These are phyloP conservation scores for Aphelinus atriplicis DNA, from an alignment of 1,140 invertebrate genomes.

Conservation along the genomic window DNA sequence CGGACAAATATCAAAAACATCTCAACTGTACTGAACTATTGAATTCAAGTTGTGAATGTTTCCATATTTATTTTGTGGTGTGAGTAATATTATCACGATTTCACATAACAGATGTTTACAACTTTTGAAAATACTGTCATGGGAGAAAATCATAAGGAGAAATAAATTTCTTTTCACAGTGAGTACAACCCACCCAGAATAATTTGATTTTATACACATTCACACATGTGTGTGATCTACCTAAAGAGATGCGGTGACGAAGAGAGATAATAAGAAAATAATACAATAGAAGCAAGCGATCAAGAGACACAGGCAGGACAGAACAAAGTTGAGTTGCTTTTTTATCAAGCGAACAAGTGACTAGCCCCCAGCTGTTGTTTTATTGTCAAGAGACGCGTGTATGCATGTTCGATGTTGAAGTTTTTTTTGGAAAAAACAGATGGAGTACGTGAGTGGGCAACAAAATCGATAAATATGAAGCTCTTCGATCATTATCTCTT, in stretches of 20 bases:
- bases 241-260: slow-evolving; percentile 12
- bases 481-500: too few relatives aligned
- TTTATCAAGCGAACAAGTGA: slow-evolving; percentile 23
- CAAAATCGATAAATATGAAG: neutral
- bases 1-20: too few relatives aligned
- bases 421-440: neutral
- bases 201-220: slow-evolving; percentile 6
- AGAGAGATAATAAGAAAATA: slow-evolving; percentile 17
- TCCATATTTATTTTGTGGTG: too few relatives aligned
- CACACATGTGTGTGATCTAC: neutral
- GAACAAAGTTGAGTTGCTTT: slow-evolving; percentile 41
- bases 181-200: neutral
- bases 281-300: slow-evolving; percentile 51
- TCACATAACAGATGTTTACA: too few relatives aligned
- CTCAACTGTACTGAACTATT: too few relatives aligned
- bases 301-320: slow-evolving; percentile 51
- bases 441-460: slow-evolving; percentile 1
- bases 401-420: neutral
- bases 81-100: too few relatives aligned
- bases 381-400: slow-evolving; percentile 9
- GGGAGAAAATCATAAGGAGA: too few relatives aligned
- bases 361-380: slow-evolving; percentile 25
- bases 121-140: too few relatives aligned
- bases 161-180: too few relatives aligned
- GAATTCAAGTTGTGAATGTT: too few relatives aligned